Evolutionary conservation across 2,888 invertebrate genomes (phyloP).

Genomic region (Meandrusa payeni): DNA sequence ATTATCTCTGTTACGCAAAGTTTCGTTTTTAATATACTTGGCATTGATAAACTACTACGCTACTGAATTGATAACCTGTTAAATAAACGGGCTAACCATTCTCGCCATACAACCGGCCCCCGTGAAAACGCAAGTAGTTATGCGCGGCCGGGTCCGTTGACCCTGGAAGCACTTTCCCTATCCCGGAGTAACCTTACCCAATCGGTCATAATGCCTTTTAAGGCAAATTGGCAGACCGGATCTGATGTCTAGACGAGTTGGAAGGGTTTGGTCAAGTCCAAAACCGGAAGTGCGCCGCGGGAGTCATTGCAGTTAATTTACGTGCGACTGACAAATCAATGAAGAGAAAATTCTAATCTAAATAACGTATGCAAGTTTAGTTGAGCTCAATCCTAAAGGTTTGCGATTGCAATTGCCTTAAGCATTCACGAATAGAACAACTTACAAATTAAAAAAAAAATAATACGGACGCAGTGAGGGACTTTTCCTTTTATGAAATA

Average conservation of each 20-base stretch:
- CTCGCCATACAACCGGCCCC: not conserved
- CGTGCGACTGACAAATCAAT: constrained; percentile 10
- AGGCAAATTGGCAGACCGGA: constrained; percentile 13
- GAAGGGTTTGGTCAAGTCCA: constrained; percentile 1
- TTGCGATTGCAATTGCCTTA: no score
- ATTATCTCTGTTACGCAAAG: no score
- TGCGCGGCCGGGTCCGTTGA: constrained; percentile 36
- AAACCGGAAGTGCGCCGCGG: constrained; percentile 12
- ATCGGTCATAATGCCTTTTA: constrained; percentile 10
- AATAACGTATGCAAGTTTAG: no score
- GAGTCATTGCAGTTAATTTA: constrained; percentile 4
- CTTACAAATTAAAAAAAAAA: no score
- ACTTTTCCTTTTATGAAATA: no score
- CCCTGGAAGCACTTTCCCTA: constrained; percentile 46
- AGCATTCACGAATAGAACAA: no score
- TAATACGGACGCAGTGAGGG: no score
- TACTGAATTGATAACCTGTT: not conserved
- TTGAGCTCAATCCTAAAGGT: no score
- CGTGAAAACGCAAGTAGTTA: constrained; percentile 19
- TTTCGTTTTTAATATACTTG: no score
- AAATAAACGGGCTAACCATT: no score
- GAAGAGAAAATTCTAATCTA: not conserved
- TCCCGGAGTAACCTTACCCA: constrained; percentile 34
- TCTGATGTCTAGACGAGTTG: constrained; percentile 11
- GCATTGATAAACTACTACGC: not conserved